Base-by-base conservation (phyloP, 2,888 invertebrate species). In the Anarsia innoxiella region DNA sequence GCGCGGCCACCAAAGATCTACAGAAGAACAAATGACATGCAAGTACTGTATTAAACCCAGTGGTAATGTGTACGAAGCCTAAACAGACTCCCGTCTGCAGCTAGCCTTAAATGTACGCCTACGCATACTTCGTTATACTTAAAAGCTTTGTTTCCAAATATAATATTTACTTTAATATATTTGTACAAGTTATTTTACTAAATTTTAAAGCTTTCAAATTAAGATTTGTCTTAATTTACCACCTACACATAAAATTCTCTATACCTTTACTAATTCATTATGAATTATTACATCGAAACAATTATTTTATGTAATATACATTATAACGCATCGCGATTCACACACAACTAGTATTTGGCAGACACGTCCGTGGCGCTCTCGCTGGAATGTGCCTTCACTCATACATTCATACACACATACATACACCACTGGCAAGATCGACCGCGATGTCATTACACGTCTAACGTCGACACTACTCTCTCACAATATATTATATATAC, bases 131-230 rank as follows among this genome's bases (percentile, higher is more conserved):
- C 36, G 33, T 37, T 49, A 48, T 45, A 49, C 49, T 49, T 51
- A 53, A 45, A 56, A 55, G 51, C 50, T 40, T 51, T 49, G 48
- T 46, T 45, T 56, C 47, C 50, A 53, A 53, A 56, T 54, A 51
- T 50, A 42, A 50, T 51, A 48, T n/a, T n/a, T n/a, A 52, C 48
- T 59, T 51, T 51, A 52, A 59, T 53, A 59, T 61, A 61, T 62
- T 69, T 71, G 73, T 74, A 76, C 77, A 74, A 58, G 62, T 67
- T 68, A 67, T 59, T 61, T 69, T 60, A 62, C 68, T 69, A 70
- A 63, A 55, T 66, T 65, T 79, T 79, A 80, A 79, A 78, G 79
- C 79, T 79, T 70, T 76, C 72, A 72, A 72, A 76, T 73, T 73
- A 68, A 76, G 73, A 74, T 67, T 69, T 69, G 69, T 72, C 70